These are phyloP conservation scores for Noctua janthe DNA, from an alignment of 2,888 invertebrate species.

Conservation along the genomic window DNA sequence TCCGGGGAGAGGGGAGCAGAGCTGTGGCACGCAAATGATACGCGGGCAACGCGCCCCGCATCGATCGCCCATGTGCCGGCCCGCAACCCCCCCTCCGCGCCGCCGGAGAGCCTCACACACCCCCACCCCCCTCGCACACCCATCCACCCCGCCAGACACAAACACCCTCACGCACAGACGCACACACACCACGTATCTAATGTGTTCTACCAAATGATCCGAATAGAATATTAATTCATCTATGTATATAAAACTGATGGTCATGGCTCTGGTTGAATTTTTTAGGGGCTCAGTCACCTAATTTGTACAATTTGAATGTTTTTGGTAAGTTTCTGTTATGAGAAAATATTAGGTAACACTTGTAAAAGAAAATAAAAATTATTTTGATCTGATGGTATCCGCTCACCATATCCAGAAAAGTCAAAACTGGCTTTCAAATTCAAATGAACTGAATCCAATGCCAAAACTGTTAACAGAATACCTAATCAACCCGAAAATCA, in stretches of 20 bases:
- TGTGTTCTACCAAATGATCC: slow-evolving; percentile 89
- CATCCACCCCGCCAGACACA: slow-evolving; percentile 75
- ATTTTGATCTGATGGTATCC: slow-evolving; percentile 11
- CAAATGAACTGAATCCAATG: slow-evolving; percentile 2
- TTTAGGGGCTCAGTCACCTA: not conserved
- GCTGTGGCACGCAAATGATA: slow-evolving; percentile 88
- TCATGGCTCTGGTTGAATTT: slow-evolving; percentile 30
- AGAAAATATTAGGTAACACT: slow-evolving; percentile 15
- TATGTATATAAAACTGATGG: slow-evolving; percentile 59
- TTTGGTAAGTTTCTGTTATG: not conserved
- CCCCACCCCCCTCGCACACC: slow-evolving; percentile 61
- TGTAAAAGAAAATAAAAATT: not conserved
- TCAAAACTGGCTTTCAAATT: slow-evolving; percentile 13
- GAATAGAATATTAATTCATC: slow-evolving; percentile 81
- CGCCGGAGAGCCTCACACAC: slow-evolving; percentile 67
- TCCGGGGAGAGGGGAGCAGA: slow-evolving; percentile 74
- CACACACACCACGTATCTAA: slow-evolving; percentile 81
- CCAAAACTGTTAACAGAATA: slow-evolving; percentile 22
- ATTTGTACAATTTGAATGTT: not conserved
- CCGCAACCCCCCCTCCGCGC: slow-evolving; percentile 74
- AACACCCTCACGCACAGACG: slow-evolving; percentile 82
- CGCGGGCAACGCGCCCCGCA: slow-evolving; percentile 84
- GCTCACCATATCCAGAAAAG: slow-evolving; percentile 8
- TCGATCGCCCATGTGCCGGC: slow-evolving; percentile 84
- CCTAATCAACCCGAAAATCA: slow-evolving; percentile 39